Base-by-base conservation (phyloP, 2,888 invertebrate genomes). In the Drosophila monieri region DNA sequence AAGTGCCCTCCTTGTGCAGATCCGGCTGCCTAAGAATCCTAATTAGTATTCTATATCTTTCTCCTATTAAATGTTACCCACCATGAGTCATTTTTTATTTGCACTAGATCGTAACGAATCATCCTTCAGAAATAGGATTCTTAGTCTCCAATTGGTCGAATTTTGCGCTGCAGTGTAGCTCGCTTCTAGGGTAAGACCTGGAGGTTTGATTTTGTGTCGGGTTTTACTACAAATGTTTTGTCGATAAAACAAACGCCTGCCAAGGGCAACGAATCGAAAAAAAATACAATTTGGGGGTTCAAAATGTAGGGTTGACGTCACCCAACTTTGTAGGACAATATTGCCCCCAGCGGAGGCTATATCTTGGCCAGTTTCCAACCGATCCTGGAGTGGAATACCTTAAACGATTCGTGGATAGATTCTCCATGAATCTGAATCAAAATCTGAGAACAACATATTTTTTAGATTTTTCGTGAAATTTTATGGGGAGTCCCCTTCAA, bases 1-100 rank as follows among this genome's bases (percentile, higher is more conserved):
- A 91, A 49, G 77, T 85, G 2, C 93, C 93, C 76, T 93, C 93
- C 21, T 80, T 74, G n/a, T 89, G 86, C 59, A 93, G 80, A 65
- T 90, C 89, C 30, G 93, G 93, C 47, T 92, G 76, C 60, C 60
- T 61, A 32, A 18, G 14, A 60, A 41, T 5, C 3, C 9, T 0
- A 25, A 3, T n/a, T 27, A 2, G 2, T n/a, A 12, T 1, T 6
- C 10, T 37, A 6, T 0, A n/a, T 25, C 3, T 10, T 37, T 3
- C 6, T 9, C 15, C 3, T 6, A 2, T 6, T 9, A 10, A 0
- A 5, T n/a, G 6, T 6, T 15, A 15, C 60, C 46, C 32, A 61
- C 51, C 81, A 90, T 0, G 84, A 88, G 10, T 79, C 75, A 73
- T 91, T 91, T 15, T 89, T 88, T 1, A 89, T 62, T 25, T 65